Base-by-base conservation (phyloP, 37 sponge, comb jelly and placozoan species). In the Corticium candelabrum region DNA sequence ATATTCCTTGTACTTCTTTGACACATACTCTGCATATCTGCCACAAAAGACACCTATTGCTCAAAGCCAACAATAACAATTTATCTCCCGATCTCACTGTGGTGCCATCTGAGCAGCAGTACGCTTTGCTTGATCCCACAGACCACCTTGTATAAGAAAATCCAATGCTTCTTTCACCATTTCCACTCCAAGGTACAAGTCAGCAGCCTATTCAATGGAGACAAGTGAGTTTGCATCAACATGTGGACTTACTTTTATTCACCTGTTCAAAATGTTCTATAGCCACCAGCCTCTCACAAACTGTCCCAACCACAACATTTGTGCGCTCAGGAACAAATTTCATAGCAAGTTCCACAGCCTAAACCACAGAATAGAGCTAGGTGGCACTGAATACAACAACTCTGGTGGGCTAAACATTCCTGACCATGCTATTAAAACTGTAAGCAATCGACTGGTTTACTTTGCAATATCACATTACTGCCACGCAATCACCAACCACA, bases 111-210 rank as follows among this genome's bases (percentile, higher is more conserved):
- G 87, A 74, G 70, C 84, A 34, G 93, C 90, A 34, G 93, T 86
- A 69, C 86, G 87, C 39, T 90, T 76, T 34, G 99, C 99, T 43
- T 85, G 84, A 40, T 94, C 89, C 99, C 99, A 99, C 36, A 68
- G 82, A 71, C 90, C 93, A 33, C 89, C 93, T 5, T 69, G 68
- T 74, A 99, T 90, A 38, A 90, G 85, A 89, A 92, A 86, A 78
- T 99, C 99, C 40, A 99, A 84, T 5, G 86, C 90, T 40, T 95
- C 93, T 83, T 95, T 91, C 57, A 84, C 70, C 87, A 86, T 90
- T 39, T 99, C 91, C 15, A 92, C 86, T 76, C 83, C 83, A 84
- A 93, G 38, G 68, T 85, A 88, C 74, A 90, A 75, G 69, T 96
- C 94, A 30, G 91, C 97, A 39, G 97, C 97, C 86, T 85, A 43